Percentiles rank a stretch among this genome's conserved stretches.
Conservation (phyloP, 2,113 vertebrate genomes). For the Orientallactaga bullata region DNA sequence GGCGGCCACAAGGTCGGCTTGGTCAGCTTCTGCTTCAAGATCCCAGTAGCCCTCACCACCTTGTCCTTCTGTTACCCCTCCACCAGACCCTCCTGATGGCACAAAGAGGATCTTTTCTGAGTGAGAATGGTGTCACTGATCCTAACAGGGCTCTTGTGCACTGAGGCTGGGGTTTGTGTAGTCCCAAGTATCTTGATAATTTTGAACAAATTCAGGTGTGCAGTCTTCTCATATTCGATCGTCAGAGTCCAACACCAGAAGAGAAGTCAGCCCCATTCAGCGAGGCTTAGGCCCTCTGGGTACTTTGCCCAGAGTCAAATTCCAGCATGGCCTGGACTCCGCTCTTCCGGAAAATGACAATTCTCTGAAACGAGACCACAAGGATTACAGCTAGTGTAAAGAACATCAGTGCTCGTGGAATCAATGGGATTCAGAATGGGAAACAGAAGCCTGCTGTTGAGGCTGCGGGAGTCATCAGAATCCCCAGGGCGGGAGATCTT, state of each 20-base stretch:
- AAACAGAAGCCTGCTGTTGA: constrained; percentile 96
- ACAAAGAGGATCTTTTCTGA: not conserved
- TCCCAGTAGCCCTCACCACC: not conserved
- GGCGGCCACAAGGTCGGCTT: constrained; percentile 58
- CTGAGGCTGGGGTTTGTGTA: constrained; percentile 97
- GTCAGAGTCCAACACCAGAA: constrained; percentile 98
- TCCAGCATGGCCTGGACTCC: constrained; percentile 98
- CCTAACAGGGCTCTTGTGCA: constrained; percentile 90
- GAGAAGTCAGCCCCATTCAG: constrained; percentile 98
- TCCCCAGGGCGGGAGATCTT: constrained; percentile 97
- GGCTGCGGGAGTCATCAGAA: constrained; percentile 93
- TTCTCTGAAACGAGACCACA: constrained; percentile 96
- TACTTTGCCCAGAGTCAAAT: constrained; percentile 97
- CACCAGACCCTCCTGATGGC: constrained; percentile 18
- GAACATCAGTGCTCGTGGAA: constrained; percentile 95
- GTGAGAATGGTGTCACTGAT: not conserved
- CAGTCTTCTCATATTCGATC: constrained; percentile 98
- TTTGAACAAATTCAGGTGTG: constrained; percentile 98
- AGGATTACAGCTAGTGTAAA: constrained; percentile 97
- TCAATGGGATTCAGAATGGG: constrained; percentile 96
- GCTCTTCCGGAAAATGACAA: constrained; percentile 98
- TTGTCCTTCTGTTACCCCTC: not conserved
- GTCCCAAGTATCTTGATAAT: constrained; percentile 98
- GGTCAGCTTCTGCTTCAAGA: constrained; percentile 54
- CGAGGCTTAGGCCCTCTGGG: constrained; percentile 96